Evolutionary conservation across 2,888 invertebrate species (phyloP).

Genomic region (Xiphydria camelus): DNA sequence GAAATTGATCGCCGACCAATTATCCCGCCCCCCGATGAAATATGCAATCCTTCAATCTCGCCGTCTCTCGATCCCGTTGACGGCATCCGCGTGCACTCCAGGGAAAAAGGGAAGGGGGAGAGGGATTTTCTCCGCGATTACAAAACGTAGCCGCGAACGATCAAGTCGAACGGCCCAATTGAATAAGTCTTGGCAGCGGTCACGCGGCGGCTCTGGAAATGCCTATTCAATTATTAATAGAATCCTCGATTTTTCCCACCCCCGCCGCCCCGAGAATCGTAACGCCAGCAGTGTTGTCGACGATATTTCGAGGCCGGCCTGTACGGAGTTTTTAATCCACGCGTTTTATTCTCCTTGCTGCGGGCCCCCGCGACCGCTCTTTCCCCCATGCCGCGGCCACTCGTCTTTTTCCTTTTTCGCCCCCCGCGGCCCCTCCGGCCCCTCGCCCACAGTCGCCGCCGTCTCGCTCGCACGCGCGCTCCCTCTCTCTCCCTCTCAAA

Average conservation of each 20-base stretch:
- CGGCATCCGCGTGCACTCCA: too few relatives aligned
- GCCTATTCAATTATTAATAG: conserved; percentile 32
- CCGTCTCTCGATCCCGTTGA: too few relatives aligned
- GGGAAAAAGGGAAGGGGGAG: too few relatives aligned
- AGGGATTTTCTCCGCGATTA: too few relatives aligned
- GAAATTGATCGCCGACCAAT: too few relatives aligned
- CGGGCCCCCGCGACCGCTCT: conserved; percentile 27
- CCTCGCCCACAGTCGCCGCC: conserved; percentile 28
- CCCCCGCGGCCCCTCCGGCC: conserved; percentile 18
- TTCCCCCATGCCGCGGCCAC: conserved; percentile 24
- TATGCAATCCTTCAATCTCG: too few relatives aligned
- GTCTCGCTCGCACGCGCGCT: conserved; percentile 7
- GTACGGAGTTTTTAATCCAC: conserved; percentile 42
- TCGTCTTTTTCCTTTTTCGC: conserved; percentile 29
- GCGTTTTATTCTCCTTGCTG: conserved; percentile 40
- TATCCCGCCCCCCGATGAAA: too few relatives aligned
- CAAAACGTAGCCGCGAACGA: too few relatives aligned
- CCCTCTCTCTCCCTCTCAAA: conserved; percentile 37
- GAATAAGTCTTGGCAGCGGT: conserved; percentile 3
- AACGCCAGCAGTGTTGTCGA: conserved; percentile 32
- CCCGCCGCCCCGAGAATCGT: not conserved
- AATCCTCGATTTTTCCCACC: conserved; percentile 30
- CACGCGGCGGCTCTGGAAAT: conserved; percentile 24
- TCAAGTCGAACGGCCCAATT: not conserved
- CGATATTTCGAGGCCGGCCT: conserved; percentile 42